These are phyloP conservation scores for Corythornis leucogaster DNA, from an alignment of 2,797 vertebrate genomes.

Conservation along the genomic window DNA sequence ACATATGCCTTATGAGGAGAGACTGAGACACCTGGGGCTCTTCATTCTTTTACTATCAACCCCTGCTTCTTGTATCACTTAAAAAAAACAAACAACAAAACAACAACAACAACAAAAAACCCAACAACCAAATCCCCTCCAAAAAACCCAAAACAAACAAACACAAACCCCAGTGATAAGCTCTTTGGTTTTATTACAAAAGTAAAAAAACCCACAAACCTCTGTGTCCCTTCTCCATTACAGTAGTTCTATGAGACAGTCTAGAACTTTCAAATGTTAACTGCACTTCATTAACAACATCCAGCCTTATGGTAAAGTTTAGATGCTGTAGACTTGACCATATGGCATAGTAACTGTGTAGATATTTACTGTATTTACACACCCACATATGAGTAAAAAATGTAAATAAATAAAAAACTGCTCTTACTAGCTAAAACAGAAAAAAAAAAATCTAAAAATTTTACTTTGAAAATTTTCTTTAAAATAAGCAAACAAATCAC, in stretches of 20 bases:
- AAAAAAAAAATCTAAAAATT: too few relatives aligned
- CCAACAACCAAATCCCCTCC: too few relatives aligned
- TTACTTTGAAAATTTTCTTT: not conserved
- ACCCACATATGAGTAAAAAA: not conserved
- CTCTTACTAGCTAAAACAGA: not conserved
- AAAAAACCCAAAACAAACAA: too few relatives aligned
- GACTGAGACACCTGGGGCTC: too few relatives aligned
- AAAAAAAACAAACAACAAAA: too few relatives aligned
- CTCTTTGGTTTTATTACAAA: too few relatives aligned
- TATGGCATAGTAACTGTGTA: not conserved
- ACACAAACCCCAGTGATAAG: too few relatives aligned
- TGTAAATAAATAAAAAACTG: slow-evolving; percentile 30
- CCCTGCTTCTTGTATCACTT: too few relatives aligned
- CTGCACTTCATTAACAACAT: not conserved
- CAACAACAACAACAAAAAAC: too few relatives aligned
- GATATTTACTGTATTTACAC: not conserved
- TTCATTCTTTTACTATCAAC: too few relatives aligned
- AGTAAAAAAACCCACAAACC: too few relatives aligned
- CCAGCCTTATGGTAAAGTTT: slow-evolving; percentile 9
- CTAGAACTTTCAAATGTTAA: not conserved
- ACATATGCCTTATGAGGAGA: too few relatives aligned
- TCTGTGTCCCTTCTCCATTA: not conserved
- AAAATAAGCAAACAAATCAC: not conserved
- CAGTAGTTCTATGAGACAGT: not conserved
- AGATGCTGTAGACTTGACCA: not conserved